Evolutionary conservation across 2,113 vertebrate genomes (phyloP), one percentile per base, ranked within the genome.

Genomic region (Brachionichthys hirsutus): DNA sequence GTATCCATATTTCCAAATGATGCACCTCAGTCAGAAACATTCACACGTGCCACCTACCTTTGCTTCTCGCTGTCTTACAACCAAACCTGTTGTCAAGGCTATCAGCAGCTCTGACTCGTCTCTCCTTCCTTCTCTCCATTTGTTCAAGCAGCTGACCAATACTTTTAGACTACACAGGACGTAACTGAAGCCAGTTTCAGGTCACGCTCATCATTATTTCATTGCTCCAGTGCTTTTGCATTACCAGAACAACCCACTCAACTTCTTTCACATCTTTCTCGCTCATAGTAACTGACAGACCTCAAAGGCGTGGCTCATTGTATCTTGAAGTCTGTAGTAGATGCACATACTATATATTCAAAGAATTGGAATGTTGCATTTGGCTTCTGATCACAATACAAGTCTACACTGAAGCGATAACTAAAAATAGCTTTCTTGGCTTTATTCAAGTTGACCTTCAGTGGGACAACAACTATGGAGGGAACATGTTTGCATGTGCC

Each of bases 191-290:
- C 89, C 87, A 70, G 78, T 70, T 77, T 75, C 74, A 57, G 79
- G 64, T 80, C 77, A 55, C 42, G 68, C 88, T 92, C 92, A 92
- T 92, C 76, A 92, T 89, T 92, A 92, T 91, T 92, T 91, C 84
- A 92, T 89, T 83, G 78, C 76, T 88, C 74, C 53, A 30, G 68
- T 83, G 78, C 84, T 78, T 86, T 89, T 79, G 49, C 84, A 65
- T 68, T 70, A 78, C 73, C 60, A 83, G 82, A 75, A 62, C 80
- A 77, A 50, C 85, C 88, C 71, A 67, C 80, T 74, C 42, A 10
- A n/a, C 58, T 70, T 48, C 73, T 72, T 71, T 76, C 55, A 59
- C 16, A 36, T 46, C 54, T 49, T 74, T 71, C 50, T 48, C 19
- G 46, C 22, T 64, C 22, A 72, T 42, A 47, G 55, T 58, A 38